A percentile compares a stretch with the other conserved stretches of the same genome.
Conservation (phyloP, 2,888 invertebrate species). For the Mechanitis messenoides region DNA sequence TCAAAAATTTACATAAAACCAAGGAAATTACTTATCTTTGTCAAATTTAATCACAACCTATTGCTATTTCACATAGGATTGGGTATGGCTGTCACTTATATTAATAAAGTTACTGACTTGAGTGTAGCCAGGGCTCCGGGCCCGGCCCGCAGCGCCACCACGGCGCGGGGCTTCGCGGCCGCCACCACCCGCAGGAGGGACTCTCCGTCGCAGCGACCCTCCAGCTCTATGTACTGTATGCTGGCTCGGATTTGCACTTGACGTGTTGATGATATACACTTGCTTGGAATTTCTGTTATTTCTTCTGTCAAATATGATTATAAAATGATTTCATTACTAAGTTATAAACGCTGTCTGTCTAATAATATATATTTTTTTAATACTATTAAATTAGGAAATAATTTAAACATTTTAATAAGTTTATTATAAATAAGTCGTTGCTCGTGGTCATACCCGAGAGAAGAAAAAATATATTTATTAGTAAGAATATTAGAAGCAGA, state of each 20-base stretch:
- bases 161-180: slow-evolving; percentile 86
- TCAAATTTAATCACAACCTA: too few relatives aligned
- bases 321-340: too few relatives aligned
- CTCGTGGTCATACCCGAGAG: too few relatives aligned
- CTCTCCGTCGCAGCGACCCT: slow-evolving; percentile 93
- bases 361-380: too few relatives aligned
- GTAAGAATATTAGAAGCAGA: too few relatives aligned
- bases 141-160: slow-evolving; percentile 76
- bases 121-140: slow-evolving; percentile 42
- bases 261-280: slow-evolving; percentile 86
- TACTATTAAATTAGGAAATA: too few relatives aligned
- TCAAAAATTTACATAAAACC: background rate
- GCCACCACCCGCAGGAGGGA: slow-evolving; percentile 88
- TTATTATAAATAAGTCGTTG: too few relatives aligned
- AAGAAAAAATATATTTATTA: too few relatives aligned
- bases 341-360: slow-evolving; percentile 45
- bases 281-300: slow-evolving; percentile 88
- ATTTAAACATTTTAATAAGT: too few relatives aligned
- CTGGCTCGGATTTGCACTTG: slow-evolving; percentile 88
- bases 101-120: slow-evolving; percentile 33
- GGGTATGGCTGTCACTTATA: background rate
- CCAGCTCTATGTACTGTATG: slow-evolving; percentile 97
- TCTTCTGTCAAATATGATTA: slow-evolving; percentile 45
- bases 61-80: too few relatives aligned
- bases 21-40: too few relatives aligned